These are phyloP conservation scores for Champsocephalus gunnari DNA, from an alignment of 2,797 vertebrate genomes.

Conservation along the genomic window DNA sequence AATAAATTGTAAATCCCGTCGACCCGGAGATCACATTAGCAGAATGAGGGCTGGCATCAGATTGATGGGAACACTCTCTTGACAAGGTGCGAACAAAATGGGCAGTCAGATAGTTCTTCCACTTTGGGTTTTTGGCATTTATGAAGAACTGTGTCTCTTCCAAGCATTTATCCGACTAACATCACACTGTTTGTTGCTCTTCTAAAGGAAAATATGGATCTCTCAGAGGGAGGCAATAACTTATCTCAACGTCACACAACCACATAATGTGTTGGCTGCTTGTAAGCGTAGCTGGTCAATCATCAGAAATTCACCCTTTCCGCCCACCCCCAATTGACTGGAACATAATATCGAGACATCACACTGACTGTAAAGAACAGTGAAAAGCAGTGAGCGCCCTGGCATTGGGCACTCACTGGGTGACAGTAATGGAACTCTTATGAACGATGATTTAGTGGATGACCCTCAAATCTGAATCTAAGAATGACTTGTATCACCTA, in stretches of 20 bases:
- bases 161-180: not conserved
- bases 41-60: conserved; percentile 26
- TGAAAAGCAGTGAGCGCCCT: conserved; percentile 14
- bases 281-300: not conserved
- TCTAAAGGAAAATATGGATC: not conserved
- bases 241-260: not conserved
- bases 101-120: conserved; percentile 1
- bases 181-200: not conserved
- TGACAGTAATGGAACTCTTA: conserved; percentile 12
- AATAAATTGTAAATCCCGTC: conserved; percentile 25
- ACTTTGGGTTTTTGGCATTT: not conserved
- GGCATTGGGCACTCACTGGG: conserved; percentile 29
- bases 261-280: not conserved
- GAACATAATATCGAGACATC: conserved; percentile 1
- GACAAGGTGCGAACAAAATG: not conserved
- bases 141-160: not conserved
- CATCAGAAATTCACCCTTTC: conserved; percentile 20
- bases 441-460: conserved; percentile 28
- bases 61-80: conserved; percentile 3
- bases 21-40: conserved; percentile 18
- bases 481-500: conserved; percentile 5
- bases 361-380: not conserved
- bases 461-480: conserved; percentile 33
- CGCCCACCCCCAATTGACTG: not conserved
- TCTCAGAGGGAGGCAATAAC: not conserved